These are phyloP conservation scores for Seriola aureovittata DNA, from an alignment of 2,113 vertebrate genomes.

Conservation along the genomic window DNA sequence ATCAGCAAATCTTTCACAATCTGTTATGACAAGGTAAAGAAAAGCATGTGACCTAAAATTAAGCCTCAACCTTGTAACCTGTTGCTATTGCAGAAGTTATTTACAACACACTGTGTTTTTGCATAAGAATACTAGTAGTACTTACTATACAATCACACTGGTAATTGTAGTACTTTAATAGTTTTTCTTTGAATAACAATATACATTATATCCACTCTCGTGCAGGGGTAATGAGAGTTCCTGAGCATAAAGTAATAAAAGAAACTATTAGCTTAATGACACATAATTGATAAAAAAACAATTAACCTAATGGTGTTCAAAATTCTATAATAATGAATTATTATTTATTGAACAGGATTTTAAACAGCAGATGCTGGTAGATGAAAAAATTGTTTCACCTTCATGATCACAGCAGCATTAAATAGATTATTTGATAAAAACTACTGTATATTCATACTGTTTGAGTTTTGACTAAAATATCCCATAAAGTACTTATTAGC, in stretches of 20 bases:
- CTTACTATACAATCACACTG: not conserved
- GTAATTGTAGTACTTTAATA: not conserved
- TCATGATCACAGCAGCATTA: constrained; percentile 18
- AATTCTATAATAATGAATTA: constrained; percentile 17
- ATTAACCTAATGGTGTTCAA: constrained; percentile 39
- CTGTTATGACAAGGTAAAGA: too few species aligned
- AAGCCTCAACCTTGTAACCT: too few species aligned
- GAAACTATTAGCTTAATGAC: constrained; percentile 36
- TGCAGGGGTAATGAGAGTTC: not conserved
- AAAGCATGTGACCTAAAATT: too few species aligned
- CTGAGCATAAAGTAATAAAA: constrained; percentile 17
- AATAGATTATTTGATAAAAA: not conserved
- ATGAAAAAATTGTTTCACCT: constrained; percentile 13
- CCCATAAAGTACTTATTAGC: not conserved
- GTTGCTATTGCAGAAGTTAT: not conserved
- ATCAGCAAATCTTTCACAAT: too few species aligned
- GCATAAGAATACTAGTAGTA: not conserved
- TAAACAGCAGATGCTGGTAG: constrained; percentile 13
- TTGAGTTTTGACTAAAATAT: constrained; percentile 7
- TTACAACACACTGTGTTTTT: not conserved
- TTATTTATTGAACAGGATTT: constrained; percentile 3
- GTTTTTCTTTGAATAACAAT: constrained; percentile 10
- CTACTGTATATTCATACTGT: not conserved
- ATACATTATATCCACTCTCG: not conserved
- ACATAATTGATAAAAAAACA: constrained; percentile 38